phyloP scores from a whole-genome alignment of 2,113 vertebrate species.

The Podarcis muralis region DNA sequence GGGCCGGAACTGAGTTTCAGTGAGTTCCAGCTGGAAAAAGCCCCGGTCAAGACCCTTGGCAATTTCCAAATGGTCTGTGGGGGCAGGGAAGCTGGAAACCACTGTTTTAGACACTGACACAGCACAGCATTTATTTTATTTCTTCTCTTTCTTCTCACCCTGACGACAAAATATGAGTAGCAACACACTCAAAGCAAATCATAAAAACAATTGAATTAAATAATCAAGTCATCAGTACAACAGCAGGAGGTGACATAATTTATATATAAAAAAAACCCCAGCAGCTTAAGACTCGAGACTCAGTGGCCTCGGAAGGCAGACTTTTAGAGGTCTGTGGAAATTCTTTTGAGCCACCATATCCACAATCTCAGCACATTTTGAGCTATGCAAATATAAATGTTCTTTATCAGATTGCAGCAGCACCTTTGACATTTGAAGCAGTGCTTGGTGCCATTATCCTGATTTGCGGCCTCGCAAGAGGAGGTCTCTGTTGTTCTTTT shows the following conservation, averaged over 20 bases:
- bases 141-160: background rate
- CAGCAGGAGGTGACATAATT: slow-evolving; percentile 1
- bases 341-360: background rate
- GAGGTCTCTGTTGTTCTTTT: background rate
- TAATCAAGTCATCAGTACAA: slow-evolving; percentile 13
- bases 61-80: too few species aligned
- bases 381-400: background rate
- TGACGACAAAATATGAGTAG: background rate
- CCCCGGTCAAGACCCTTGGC: too few species aligned
- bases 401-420: background rate
- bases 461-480: background rate
- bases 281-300: background rate
- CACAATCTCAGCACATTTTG: background rate
- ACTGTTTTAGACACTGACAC: background rate
- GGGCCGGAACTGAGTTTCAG: too few species aligned
- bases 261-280: background rate
- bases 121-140: background rate
- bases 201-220: slow-evolving; percentile 1
- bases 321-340: background rate
- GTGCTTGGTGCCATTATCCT: background rate
- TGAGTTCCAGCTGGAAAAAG: too few species aligned
- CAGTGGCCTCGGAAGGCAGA: background rate
- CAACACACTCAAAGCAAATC: background rate
- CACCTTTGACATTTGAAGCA: background rate
- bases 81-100: too few species aligned